Base-by-base conservation (phyloP, 2,113 vertebrate genomes). In the Theropithecus gelada region DNA sequence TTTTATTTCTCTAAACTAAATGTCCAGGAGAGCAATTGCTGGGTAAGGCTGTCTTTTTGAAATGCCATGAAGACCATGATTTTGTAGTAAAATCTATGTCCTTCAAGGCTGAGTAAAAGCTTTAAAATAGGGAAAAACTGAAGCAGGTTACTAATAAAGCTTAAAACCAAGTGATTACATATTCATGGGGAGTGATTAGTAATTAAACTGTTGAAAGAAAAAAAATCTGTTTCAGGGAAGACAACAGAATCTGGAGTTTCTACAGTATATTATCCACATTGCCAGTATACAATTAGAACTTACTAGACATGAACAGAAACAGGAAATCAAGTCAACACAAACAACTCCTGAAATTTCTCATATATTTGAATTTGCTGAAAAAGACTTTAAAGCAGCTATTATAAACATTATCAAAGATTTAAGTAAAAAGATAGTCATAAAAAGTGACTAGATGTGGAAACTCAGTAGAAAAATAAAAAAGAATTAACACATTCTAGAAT, bases 1-100 rank as follows among this genome's bases (percentile, higher is more conserved):
- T 72, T 94, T 72, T 43, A 84, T 88, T 92, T 83, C 50, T 72
- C 25, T 96, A 25, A 30, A 76, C 59, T 80, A 90, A 87, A 82
- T 45, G 1, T 5, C 30, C 50, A 64, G 10, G 59, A 45, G 2
- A 79, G 4, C 45, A 57, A 57, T 52, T 75, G 30, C 6, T 12
- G 8, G 6, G 11, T 82, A 80, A 86, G 32, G 5, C 9, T 86
- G 90, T 82, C 35, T 2, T 81, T 79, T 95, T 73, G 10, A 76
- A n/a, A 59, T 55, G 12, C 6, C 40, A 52, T n/a, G 3, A 90
- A 10, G 5, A 64, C 48, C 25, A 17, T 45, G 32, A 35, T 13
- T 76, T 57, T 6, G 10, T 38, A 66, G 38, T 75, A 80, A 93
- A 93, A 78, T 14, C 18, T 52, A 35, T 73, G 27, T 66, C 64